Conservation (phyloP, 2,797 vertebrate species). For the Gadopsis marmoratus region DNA sequence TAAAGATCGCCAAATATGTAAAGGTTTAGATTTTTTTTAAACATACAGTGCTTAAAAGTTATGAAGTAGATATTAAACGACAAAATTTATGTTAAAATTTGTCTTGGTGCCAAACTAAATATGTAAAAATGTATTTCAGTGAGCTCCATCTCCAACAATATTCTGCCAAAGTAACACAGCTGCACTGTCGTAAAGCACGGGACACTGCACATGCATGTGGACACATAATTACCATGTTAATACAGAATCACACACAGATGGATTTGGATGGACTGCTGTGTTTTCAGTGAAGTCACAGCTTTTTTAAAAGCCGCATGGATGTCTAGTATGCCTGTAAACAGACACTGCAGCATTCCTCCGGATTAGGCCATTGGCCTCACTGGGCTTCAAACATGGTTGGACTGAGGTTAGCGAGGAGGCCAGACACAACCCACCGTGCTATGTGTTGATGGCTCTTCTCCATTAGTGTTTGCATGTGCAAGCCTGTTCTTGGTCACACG, state of each 20-base stretch:
- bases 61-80: neutral
- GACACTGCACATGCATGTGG: neutral
- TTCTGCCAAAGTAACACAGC: neutral
- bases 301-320: constrained; percentile 45
- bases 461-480: neutral
- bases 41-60: neutral
- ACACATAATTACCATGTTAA: neutral
- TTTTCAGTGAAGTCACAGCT: constrained; percentile 17
- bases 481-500: constrained; percentile 22
- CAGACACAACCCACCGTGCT: constrained; percentile 22
- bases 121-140: neutral
- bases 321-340: constrained; percentile 47
- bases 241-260: constrained; percentile 6
- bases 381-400: constrained; percentile 42
- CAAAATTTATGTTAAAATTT: neutral
- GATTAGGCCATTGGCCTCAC: constrained; percentile 53
- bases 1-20: neutral
- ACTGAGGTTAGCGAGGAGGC: constrained; percentile 9
- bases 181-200: neutral
- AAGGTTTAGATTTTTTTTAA: neutral
- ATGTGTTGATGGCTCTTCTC: constrained; percentile 22
- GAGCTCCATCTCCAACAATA: neutral
- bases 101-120: neutral
- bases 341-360: constrained; percentile 39
- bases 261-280: constrained; percentile 1